These are phyloP conservation scores for Trachemys scripta DNA, from an alignment of 2,113 vertebrate genomes.

Conservation along the genomic window DNA sequence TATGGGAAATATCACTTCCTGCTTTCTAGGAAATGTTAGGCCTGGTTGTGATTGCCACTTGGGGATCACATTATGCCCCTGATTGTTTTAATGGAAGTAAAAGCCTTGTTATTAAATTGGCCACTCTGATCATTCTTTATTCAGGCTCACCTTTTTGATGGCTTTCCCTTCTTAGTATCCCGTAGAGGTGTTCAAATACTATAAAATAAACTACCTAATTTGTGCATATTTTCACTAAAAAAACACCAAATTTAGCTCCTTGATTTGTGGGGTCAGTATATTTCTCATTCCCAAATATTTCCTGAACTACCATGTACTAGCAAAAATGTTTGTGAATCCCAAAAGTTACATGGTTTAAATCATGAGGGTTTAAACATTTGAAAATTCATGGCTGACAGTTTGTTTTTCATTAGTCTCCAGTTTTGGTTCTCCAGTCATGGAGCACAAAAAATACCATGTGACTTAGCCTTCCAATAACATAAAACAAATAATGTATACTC, in stretches of 20 bases:
- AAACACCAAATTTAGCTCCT: background rate
- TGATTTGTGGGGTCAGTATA: background rate
- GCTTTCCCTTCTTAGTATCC: background rate
- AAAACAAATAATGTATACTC: slow-evolving; percentile 53
- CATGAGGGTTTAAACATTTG: background rate
- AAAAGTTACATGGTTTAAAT: background rate
- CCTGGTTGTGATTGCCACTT: background rate
- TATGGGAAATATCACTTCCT: background rate
- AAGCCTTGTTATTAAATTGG: background rate
- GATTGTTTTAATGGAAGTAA: background rate
- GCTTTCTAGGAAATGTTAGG: background rate
- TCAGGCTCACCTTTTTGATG: background rate
- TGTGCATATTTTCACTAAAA: background rate
- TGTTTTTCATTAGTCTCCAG: background rate
- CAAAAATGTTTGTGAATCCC: background rate
- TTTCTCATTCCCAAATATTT: background rate
- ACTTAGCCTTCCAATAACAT: slow-evolving; percentile 29
- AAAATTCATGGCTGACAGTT: background rate
- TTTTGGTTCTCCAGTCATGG: background rate
- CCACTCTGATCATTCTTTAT: background rate
- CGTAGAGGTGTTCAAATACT: background rate
- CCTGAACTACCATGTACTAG: background rate
- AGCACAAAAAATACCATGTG: background rate
- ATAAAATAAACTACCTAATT: background rate
- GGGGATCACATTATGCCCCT: background rate